Conservation (phyloP, 2,113 vertebrate genomes). For the Romanogobio albipinnatus region DNA sequence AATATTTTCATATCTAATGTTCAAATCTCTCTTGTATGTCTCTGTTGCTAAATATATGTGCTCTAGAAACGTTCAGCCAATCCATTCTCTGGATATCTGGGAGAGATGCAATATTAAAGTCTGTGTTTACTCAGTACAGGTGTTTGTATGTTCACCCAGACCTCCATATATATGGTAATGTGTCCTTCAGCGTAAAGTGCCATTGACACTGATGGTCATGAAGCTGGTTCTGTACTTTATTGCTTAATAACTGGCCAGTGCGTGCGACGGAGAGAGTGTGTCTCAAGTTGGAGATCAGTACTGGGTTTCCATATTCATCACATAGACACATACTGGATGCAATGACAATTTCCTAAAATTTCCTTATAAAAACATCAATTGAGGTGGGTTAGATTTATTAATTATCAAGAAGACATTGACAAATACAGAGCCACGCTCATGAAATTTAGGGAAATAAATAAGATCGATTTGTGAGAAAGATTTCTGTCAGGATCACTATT, state of each 20-base stretch:
- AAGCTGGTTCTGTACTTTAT: conserved; percentile 14
- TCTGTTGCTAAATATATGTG: neutral
- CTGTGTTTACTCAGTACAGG: conserved; percentile 23
- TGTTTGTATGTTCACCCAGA: conserved; percentile 7
- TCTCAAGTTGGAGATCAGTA: neutral
- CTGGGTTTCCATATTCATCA: neutral
- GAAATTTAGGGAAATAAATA: neutral
- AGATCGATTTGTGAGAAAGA: neutral
- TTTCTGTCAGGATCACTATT: too few relatives aligned
- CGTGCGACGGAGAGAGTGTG: neutral
- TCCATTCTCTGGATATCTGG: neutral
- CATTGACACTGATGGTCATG: neutral
- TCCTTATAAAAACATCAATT: neutral
- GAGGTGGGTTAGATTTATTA: neutral
- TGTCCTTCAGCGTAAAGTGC: neutral
- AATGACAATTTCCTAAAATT: neutral
- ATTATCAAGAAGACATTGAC: neutral
- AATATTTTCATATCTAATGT: neutral
- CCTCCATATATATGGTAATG: conserved; percentile 37
- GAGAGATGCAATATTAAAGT: conserved; percentile 16
- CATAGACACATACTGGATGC: neutral
- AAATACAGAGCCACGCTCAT: neutral
- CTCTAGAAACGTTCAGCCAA: neutral
- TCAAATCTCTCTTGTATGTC: neutral
- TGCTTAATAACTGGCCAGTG: conserved; percentile 5